Evolutionary conservation across 2,797 vertebrate genomes (phyloP).

Genomic region (Lacerta bilineata): DNA sequence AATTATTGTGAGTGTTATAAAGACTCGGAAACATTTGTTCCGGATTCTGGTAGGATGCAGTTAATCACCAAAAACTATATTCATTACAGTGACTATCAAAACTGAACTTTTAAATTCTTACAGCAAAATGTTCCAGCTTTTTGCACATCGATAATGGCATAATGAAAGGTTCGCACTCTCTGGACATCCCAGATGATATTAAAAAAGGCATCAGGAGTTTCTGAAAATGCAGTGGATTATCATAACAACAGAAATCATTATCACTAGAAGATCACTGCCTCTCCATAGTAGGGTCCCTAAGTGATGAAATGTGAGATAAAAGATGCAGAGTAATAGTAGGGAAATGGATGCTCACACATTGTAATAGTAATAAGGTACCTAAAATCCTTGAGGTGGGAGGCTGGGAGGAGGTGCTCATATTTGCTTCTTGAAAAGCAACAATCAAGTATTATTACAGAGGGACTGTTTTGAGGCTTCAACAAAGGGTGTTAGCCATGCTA

Average conservation of each 20-base stretch:
- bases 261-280: constrained; percentile 52
- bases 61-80: too few species aligned
- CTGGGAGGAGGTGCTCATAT: constrained; percentile 70
- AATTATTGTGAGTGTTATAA: neutral
- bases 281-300: constrained; percentile 48
- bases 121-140: neutral
- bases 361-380: constrained; percentile 41
- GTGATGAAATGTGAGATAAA: constrained; percentile 31
- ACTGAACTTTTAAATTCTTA: too few species aligned
- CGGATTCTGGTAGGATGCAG: too few species aligned
- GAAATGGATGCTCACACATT: constrained; percentile 44
- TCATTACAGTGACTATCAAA: too few species aligned
- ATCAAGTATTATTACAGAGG: constrained; percentile 68
- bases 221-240: constrained; percentile 50
- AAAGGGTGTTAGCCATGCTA: constrained; percentile 35
- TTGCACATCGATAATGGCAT: constrained; percentile 35
- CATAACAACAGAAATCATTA: constrained; percentile 52
- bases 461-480: constrained; percentile 45
- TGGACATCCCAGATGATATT: constrained; percentile 24
- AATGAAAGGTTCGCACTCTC: constrained; percentile 43
- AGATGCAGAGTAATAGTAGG: constrained; percentile 34
- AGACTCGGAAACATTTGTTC: too few species aligned
- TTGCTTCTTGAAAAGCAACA: constrained; percentile 67
- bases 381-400: constrained; percentile 68
- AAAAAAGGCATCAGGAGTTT: constrained; percentile 50